Base-by-base conservation (phyloP, 2,113 vertebrate genomes). In the Platycercus adscitus region DNA sequence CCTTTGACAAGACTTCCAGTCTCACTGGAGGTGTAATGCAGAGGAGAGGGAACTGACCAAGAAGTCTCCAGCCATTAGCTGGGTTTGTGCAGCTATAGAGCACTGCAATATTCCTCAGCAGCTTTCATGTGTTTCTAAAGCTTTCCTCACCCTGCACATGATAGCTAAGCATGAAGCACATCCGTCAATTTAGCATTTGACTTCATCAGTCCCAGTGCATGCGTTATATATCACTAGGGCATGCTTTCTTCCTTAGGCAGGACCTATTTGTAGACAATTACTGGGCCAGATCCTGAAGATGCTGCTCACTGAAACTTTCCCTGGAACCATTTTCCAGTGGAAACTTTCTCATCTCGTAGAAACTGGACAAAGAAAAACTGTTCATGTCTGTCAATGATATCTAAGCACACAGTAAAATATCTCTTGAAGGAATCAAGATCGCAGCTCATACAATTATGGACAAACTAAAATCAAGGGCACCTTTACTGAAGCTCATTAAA, bases 401-500 rank as follows among this genome's bases (percentile, higher is more conserved):
- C 70, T 53, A 69, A 61, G 29, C 2, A 7, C 52, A 37, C 53
- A 19, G 72, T 39, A 49, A 81, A 39, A 79, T 43, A 50, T 69
- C 53, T 93, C 91, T 61, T 49, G 65, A 94, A 91, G 93, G 89
- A 95, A 93, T 93, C 87, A 88, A 89, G 94, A 94, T 82, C 83
- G 96, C 92, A 88, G 84, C 87, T 84, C 2, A 1, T 21, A 58
- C 81, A 83, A 94, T 87, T 91, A 91, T 75, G 82, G 63, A 68
- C 86, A 93, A 93, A 86, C 58, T 69, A 63, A 87, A 92, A 95
- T 86, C 86, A 96, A 96, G 92, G 95, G 81, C 89, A 96, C 96
- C 85, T 96, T 77, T 95, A 66, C 78, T 43, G 85, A 80, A 92
- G 85, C 91, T 96, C 93, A 94, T 95, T 96, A 95, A 95, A 97